Base-by-base conservation (phyloP, 2,113 vertebrate genomes). In the Grantiella picta region DNA sequence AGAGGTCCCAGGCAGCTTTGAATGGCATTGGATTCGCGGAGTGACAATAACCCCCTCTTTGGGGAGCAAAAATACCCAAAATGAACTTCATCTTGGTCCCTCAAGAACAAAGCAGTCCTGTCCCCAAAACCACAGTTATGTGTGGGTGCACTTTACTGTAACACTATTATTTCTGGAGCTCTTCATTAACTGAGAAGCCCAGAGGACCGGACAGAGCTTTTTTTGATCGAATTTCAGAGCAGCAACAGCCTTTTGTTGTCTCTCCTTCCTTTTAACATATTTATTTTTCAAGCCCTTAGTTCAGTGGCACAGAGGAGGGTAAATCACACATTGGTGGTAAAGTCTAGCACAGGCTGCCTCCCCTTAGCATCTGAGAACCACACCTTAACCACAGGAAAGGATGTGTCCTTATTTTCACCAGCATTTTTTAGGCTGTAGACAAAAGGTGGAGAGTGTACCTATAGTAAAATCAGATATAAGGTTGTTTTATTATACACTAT, bases 261-360 rank as follows among this genome's bases (percentile, higher is more conserved):
- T 84, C 25, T 59, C 22, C 22, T 56, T 63, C 49, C 60, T 90
- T 90, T 92, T 63, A 66, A 90, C 17, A 35, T 65, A 81, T 83
- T 96, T 90, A 86, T 83, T 96, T 93, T 88, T 92, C 68, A 90
- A 85, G n/a, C 28, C 47, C 33, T 85, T 49, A 70, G 28, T 63
- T 94, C 75, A 88, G 28, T 70, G 40, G 35, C 59, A 50, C 38
- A 66, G 52, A 77, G 78, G 71, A 79, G 19, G 22, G 47, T 63
- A 95, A 90, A 77, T 86, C 38, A 59, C 54, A 87, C 47, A 11
- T 14, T 35, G 52, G 60, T 28, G 47, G 52, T 31, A 12, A 78
- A 89, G 50, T 8, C 63, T 91, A 70, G 87, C 84, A 72, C n/a
- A 40, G 38, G 56, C 71, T 92, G 66, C 54, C 56, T 72, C 27